Evolutionary conservation across 2,888 invertebrate species (phyloP).

Genomic region (Dimorphilus gyrociliatus): DNA sequence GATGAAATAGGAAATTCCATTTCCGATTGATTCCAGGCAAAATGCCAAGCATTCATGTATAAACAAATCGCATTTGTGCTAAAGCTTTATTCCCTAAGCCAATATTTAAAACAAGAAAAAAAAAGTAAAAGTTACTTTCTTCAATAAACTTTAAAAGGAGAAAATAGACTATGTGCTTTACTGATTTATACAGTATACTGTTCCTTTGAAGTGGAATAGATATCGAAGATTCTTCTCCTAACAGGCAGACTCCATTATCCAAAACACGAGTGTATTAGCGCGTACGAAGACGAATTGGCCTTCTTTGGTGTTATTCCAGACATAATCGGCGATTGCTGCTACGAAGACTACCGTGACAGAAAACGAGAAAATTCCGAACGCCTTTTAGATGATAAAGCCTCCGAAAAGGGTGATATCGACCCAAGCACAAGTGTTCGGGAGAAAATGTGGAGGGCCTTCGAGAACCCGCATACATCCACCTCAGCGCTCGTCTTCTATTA

Average conservation of each 20-base stretch:
- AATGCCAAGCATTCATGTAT: too few relatives aligned
- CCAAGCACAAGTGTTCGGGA: conserved; percentile 42
- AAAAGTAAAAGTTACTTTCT: too few relatives aligned
- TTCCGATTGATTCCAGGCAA: too few relatives aligned
- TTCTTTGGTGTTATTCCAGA: conserved; percentile 97
- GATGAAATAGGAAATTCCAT: too few relatives aligned
- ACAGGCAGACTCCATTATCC: conserved; percentile 99
- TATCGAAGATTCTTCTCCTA: too few relatives aligned
- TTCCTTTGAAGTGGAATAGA: too few relatives aligned
- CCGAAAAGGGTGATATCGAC: conserved; percentile 49
- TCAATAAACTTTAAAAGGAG: too few relatives aligned
- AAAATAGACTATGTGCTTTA: too few relatives aligned
- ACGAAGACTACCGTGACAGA: conserved; percentile 96
- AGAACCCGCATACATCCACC: conserved; percentile 93
- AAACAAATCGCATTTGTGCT: too few relatives aligned
- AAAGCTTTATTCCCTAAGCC: too few relatives aligned
- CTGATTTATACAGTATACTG: too few relatives aligned
- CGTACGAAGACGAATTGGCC: conserved; percentile 96
- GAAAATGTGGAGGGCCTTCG: conserved; percentile 98
- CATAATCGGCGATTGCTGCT: conserved; percentile 95
- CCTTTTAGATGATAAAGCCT: conserved; percentile 67
- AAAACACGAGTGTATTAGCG: conserved; percentile 94
- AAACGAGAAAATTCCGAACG: conserved; percentile 97
- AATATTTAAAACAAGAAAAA: too few relatives aligned
- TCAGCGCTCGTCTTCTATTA: conserved; percentile 99